Base-by-base conservation (phyloP, 2,888 invertebrate species). In the Antheraea assamensis region DNA sequence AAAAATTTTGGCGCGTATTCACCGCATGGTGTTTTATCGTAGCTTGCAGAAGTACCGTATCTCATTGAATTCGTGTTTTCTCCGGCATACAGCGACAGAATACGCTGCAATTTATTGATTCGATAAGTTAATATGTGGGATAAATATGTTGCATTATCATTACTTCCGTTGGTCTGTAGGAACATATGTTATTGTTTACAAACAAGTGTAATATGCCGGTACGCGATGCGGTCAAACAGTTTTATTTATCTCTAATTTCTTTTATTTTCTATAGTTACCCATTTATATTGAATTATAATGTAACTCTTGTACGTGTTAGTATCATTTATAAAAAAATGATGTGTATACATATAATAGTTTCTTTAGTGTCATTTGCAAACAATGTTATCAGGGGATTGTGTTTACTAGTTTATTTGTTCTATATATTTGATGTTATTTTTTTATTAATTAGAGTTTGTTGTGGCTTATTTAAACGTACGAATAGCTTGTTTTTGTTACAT, bases 171-270 rank as follows among this genome's bases (percentile, higher is more conserved):
- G 27, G 17, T 15, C 24, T 2, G 27, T 21, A 30, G 52, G 72
- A 74, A 88, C 94, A 94, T 93, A 90, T 93, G 93, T 90, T 92
- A 89, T 92, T 94, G 94, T 94, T 94, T 94, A 94, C 93, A 91
- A 94, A 94, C 94, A 94, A 88, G 80, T 81, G 81, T 78, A 82
- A 30, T 64, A 81, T 79, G 90, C 93, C 93, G 93, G 93, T 87
- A 86, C 78, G 83, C 70, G 30, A 15, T 49, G 52, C 31, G 52
- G 52, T 47, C n/a, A 30, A 27, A 71, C 30, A 30, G 42, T 42
- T 35, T 49, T 70, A 30, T 27, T 30, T 64, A 64, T 15, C 15
- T 15, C 30, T 27, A 64, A 27, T 64, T 64, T 64, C 61, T 47
- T 70, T 47, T 42, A 70, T 35, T 70, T 24, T 35, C 15, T 70